Percentiles rank a stretch among this genome's conserved stretches.
phyloP scores from a whole-genome alignment of 2,113 vertebrate genomes.

The Sebastes fasciatus region DNA sequence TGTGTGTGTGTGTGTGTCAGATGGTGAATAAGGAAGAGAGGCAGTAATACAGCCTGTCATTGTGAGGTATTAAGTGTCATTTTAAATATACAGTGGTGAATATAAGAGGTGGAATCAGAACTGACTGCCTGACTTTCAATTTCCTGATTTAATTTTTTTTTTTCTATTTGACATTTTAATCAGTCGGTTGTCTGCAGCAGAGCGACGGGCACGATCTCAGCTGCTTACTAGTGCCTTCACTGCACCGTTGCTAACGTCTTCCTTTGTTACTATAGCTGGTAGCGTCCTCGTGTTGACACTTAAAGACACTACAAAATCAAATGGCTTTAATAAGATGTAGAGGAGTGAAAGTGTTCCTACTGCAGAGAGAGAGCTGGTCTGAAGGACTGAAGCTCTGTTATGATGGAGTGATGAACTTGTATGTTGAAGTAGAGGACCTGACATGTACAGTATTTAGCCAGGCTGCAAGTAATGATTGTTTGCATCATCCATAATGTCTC shows the following conservation, averaged over 20 bases:
- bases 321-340: too few species aligned
- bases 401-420: too few species aligned
- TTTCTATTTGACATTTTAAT: slow-evolving; percentile 44
- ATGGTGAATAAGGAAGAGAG: neutral
- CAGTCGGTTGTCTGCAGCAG: neutral
- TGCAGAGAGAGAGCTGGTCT: too few species aligned
- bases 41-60: slow-evolving; percentile 1
- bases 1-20: slow-evolving; percentile 15
- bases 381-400: too few species aligned
- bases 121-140: slow-evolving; percentile 24
- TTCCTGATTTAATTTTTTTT: slow-evolving; percentile 10
- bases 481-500: too few species aligned
- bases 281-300: neutral
- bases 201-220: neutral
- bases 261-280: neutral
- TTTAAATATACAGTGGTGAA: neutral
- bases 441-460: too few species aligned
- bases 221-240: neutral
- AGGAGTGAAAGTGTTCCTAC: too few species aligned
- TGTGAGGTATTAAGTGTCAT: slow-evolving; percentile 13
- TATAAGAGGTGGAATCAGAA: slow-evolving; percentile 14
- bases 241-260: neutral
- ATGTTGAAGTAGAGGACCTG: too few species aligned
- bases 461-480: too few species aligned
- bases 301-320: neutral